Percentiles rank a stretch among this genome's conserved stretches.
Conservation (phyloP, 2,113 vertebrate species). For the Myotis yumanensis region DNA sequence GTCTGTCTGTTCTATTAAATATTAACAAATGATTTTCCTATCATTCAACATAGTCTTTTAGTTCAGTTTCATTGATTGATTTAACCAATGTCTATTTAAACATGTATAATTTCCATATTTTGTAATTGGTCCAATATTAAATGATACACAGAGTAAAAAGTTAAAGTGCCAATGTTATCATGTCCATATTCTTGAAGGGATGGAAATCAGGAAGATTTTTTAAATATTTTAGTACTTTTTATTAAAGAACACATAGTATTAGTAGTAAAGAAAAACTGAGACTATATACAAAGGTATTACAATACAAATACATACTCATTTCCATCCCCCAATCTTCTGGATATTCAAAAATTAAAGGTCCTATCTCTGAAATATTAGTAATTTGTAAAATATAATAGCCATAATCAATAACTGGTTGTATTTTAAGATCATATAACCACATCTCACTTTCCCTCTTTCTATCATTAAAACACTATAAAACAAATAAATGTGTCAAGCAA, state of each 20-base stretch:
- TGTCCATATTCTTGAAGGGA: neutral
- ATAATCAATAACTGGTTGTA: neutral
- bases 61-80: conserved; percentile 48
- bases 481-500: neutral
- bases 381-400: neutral
- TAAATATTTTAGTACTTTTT: neutral
- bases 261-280: neutral
- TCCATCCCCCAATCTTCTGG: neutral
- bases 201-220: neutral
- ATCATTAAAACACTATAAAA: conserved; percentile 34
- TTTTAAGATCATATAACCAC: conserved; percentile 29
- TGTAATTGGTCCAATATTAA: conserved; percentile 22
- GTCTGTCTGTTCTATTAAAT: neutral
- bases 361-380: conserved; percentile 37
- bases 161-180: neutral
- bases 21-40: conserved; percentile 46
- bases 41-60: conserved; percentile 41
- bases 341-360: conserved; percentile 11
- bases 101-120: conserved; percentile 32
- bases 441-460: neutral
- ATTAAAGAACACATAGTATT: neutral
- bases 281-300: neutral
- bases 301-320: neutral
- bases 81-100: conserved; percentile 45
- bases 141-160: neutral